Conservation (phyloP, 2,113 vertebrate genomes). For the Oreochromis aureus region DNA sequence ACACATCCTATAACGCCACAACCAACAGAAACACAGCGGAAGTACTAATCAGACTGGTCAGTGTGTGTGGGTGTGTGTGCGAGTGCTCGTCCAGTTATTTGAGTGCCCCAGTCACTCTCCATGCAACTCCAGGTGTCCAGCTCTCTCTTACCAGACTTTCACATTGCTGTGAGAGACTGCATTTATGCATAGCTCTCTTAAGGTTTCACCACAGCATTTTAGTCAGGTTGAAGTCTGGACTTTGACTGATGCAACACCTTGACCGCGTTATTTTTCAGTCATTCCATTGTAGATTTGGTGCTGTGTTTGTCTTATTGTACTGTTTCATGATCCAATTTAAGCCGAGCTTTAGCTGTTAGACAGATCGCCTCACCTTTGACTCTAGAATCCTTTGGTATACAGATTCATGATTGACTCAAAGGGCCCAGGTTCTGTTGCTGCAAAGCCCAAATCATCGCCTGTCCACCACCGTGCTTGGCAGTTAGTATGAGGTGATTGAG, state of each 20-base stretch:
- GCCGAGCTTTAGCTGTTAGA: not conserved
- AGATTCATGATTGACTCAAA: not conserved
- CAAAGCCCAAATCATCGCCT: not conserved
- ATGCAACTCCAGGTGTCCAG: not conserved
- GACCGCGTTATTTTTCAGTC: not conserved
- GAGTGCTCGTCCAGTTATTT: not conserved
- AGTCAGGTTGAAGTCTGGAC: not conserved
- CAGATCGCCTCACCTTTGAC: not conserved
- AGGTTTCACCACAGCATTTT: not conserved
- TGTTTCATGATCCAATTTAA: not conserved
- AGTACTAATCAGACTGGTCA: not conserved
- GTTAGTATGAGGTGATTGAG: not conserved
- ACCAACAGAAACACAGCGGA: not conserved
- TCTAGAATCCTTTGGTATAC: not conserved
- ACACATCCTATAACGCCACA: not conserved
- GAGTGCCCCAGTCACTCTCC: rapidly evolving
- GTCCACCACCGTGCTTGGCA: not conserved
- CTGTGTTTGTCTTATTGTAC: rapidly evolving
- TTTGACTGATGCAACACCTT: not conserved
- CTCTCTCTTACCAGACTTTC: not conserved
- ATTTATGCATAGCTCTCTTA: not conserved
- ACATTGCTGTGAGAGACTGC: not conserved
- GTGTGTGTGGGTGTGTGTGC: not conserved
- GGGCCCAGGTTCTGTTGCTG: not conserved
- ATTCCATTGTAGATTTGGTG: not conserved